These are phyloP conservation scores for Aptenodytes forsteri DNA, from an alignment of 2,113 vertebrate genomes.

Conservation along the genomic window DNA sequence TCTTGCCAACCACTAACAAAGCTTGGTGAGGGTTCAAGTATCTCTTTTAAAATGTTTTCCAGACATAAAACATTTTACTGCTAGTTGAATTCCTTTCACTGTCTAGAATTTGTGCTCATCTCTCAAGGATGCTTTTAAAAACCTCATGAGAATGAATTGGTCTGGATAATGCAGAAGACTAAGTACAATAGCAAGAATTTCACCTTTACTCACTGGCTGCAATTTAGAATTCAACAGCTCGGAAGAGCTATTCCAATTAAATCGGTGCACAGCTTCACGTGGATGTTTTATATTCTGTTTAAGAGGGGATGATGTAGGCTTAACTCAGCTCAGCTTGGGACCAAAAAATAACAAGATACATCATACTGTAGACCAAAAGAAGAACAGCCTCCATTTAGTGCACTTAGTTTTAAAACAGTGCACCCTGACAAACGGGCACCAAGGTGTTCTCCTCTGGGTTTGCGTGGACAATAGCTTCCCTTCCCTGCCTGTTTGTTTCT, in stretches of 20 bases:
- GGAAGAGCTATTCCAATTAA: not conserved
- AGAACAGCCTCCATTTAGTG: not conserved
- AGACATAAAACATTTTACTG: not conserved
- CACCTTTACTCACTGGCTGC: not conserved
- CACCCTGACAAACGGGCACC: not conserved
- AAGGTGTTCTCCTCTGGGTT: not conserved
- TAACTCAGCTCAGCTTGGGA: not conserved
- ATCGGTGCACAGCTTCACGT: accelerated
- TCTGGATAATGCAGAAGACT: not conserved
- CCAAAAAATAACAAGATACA: not conserved
- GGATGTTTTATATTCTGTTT: not conserved
- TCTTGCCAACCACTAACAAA: not conserved
- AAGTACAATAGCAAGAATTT: not conserved
- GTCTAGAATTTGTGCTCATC: not conserved
- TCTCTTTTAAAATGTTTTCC: not conserved
- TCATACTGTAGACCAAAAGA: not conserved
- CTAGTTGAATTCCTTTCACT: not conserved
- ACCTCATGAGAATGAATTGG: not conserved
- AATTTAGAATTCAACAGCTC: not conserved
- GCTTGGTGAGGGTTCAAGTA: not conserved
- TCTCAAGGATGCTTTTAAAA: not conserved
- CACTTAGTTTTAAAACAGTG: accelerated
- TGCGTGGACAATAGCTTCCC: not conserved
- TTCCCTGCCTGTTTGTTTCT: not conserved
- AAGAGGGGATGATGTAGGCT: not conserved